Base-by-base conservation (phyloP, 2,888 invertebrate genomes). In the Melinopterus prodromus region DNA sequence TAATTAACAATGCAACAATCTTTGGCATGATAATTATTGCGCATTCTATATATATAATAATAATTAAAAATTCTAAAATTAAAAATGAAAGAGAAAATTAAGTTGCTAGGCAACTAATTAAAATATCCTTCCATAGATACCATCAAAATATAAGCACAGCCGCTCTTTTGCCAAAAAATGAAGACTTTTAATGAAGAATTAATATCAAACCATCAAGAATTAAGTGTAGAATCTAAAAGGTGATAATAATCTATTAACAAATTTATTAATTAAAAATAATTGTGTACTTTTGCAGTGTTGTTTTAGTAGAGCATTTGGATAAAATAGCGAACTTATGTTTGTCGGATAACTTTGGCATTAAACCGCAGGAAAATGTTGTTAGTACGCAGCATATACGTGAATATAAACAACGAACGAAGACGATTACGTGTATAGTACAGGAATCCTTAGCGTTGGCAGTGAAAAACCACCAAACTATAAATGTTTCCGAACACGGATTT, bases 261-360 rank as follows among this genome's bases (percentile, higher is more conserved):
- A n/a, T 35, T 38, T 12, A 16, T 69, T 15, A n/a, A 9, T 3
- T 14, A 69, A 69, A 35, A 69, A 72, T 14, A 16, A 36, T 35
- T 14, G 6, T 72, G 9, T 15, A 69, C 74, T 71, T 77, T 80
- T 78, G 35, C 36, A 80, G 80, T 15, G 35, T 80, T 53, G 53
- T 78, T 70, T 78, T 80, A 78, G 78, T 70, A 15, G 78, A 80
- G 76, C 76, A 78, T 53, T 76, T 80, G 35, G 78, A 80, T 76
- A 78, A 78, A 77, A 35, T 78, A 35, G 69, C 76, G 78, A 78
- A 78, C n/a, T n/a, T 77, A 71, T 69, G 53, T 53, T 69, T 53
- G 36, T 26, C 37, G 26, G 12, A 16, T 70, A 76, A 38, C 38
- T 16, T 71, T n/a, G 14, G 38, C 12, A 53, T 53, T 9, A 53